phyloP scores from a whole-genome alignment of 2,888 invertebrate species.

The Trisateles emortualis region DNA sequence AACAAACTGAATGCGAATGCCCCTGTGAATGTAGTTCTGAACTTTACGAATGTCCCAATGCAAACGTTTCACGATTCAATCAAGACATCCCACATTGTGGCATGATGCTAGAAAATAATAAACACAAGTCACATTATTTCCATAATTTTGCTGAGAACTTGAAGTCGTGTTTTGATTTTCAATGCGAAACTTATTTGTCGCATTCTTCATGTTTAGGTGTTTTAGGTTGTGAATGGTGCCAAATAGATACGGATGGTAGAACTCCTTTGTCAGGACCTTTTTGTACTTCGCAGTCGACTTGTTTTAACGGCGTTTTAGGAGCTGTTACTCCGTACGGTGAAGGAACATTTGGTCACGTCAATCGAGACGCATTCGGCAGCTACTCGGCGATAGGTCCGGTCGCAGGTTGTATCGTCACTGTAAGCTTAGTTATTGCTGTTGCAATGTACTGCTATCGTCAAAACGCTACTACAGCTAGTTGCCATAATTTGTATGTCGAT shows the following conservation, averaged over 20 bases:
- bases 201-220: slow-evolving; percentile 91
- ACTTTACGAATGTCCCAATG: slow-evolving; percentile 71
- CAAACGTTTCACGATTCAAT: slow-evolving; percentile 64
- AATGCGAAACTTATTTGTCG: slow-evolving; percentile 89
- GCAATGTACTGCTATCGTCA: slow-evolving; percentile 95
- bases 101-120: slow-evolving; percentile 79
- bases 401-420: slow-evolving; percentile 93
- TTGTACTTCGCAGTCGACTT: slow-evolving; percentile 93
- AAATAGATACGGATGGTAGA: slow-evolving; percentile 91
- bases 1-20: slow-evolving; percentile 97
- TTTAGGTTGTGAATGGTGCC: slow-evolving; percentile 97
- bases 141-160: slow-evolving; percentile 84
- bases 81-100: slow-evolving; percentile 78
- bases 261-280: slow-evolving; percentile 90
- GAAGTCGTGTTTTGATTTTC: slow-evolving; percentile 89
- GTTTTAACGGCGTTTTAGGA: slow-evolving; percentile 95
- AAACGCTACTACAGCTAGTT: slow-evolving; percentile 84
- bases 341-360: slow-evolving; percentile 85
- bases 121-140: slow-evolving; percentile 82
- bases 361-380: slow-evolving; percentile 80
- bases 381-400: slow-evolving; percentile 95
- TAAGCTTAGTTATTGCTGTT: slow-evolving; percentile 93
- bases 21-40: slow-evolving; percentile 95
- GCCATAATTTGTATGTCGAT: slow-evolving; percentile 83
- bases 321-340: slow-evolving; percentile 94